Evolutionary conservation across 2,113 vertebrate species (phyloP).

Genomic region (Percina caprodes): DNA sequence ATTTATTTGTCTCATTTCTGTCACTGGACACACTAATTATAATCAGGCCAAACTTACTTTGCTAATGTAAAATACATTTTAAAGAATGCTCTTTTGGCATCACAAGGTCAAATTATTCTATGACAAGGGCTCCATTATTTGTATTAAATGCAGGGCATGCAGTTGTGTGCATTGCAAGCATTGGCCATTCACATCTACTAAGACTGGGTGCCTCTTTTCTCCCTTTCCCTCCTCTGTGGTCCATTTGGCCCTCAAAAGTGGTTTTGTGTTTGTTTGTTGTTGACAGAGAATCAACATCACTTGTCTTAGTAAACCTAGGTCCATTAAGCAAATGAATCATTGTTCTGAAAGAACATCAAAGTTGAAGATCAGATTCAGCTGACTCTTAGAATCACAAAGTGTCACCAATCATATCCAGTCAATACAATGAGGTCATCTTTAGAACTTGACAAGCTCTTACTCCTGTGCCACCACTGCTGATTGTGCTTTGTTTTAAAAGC

Average conservation of each 20-base stretch:
- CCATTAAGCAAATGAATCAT: neutral
- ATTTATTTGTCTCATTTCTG: constrained; percentile 8
- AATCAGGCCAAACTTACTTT: neutral
- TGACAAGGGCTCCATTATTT: neutral
- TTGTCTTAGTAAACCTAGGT: neutral
- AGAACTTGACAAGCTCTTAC: neutral
- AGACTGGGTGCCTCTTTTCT: neutral
- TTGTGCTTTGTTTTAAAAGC: neutral
- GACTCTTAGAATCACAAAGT: neutral
- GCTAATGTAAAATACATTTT: constrained; percentile 4
- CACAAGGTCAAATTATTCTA: neutral
- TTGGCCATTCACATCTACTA: neutral
- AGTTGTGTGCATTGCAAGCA: neutral
- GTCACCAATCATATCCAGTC: constrained; percentile 1
- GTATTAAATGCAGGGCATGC: neutral
- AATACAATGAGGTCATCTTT: neutral
- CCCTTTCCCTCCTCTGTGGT: neutral
- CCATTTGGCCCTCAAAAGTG: neutral
- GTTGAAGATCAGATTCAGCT: neutral
- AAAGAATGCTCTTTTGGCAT: constrained; percentile 17
- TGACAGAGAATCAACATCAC: neutral
- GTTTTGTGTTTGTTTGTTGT: neutral
- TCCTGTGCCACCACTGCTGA: neutral
- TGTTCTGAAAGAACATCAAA: neutral
- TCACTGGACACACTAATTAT: constrained; percentile 28